Evolutionary conservation across 2,888 invertebrate genomes (phyloP).

Genomic region (Timandra comae): DNA sequence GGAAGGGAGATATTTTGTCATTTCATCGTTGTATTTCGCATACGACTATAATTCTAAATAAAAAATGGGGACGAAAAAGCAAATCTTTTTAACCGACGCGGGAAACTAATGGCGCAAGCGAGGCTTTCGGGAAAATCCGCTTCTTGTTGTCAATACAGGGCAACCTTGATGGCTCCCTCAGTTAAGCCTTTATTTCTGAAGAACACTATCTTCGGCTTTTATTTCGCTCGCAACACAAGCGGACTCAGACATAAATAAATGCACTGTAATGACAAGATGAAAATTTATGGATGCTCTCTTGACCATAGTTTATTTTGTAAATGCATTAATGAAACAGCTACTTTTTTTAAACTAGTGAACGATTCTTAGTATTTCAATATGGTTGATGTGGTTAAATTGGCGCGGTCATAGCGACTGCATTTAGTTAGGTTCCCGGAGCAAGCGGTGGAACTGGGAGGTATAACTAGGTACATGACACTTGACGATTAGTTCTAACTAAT

Average conservation of each 20-base stretch:
- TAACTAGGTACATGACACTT: slow-evolving; percentile 25
- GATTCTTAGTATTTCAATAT: too few relatives aligned
- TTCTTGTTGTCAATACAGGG: slow-evolving; percentile 76
- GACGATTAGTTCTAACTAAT: slow-evolving; percentile 40
- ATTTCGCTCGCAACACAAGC: slow-evolving; percentile 51
- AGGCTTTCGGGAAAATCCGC: slow-evolving; percentile 73
- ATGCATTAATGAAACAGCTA: too few relatives aligned
- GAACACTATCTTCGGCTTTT: slow-evolving; percentile 68
- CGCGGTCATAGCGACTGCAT: too few relatives aligned
- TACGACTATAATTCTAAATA: slow-evolving; percentile 61
- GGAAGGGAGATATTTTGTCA: slow-evolving; percentile 29
- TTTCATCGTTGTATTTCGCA: slow-evolving; percentile 56
- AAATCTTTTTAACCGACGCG: slow-evolving; percentile 76
- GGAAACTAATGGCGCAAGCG: slow-evolving; percentile 76
- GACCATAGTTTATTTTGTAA: too few relatives aligned
- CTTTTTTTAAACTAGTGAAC: too few relatives aligned
- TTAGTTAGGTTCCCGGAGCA: too few relatives aligned
- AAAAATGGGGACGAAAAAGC: slow-evolving; percentile 63
- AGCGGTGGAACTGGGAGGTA: too few relatives aligned
- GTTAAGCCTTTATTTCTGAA: slow-evolving; percentile 73
- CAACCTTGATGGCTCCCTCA: slow-evolving; percentile 69
- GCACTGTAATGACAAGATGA: slow-evolving; percentile 42
- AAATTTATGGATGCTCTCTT: slow-evolving; percentile 32
- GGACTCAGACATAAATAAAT: slow-evolving; percentile 46
- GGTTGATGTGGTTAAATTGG: too few relatives aligned